Conservation (phyloP, 2,888 invertebrate genomes). For the Leptothorax acervorum region DNA sequence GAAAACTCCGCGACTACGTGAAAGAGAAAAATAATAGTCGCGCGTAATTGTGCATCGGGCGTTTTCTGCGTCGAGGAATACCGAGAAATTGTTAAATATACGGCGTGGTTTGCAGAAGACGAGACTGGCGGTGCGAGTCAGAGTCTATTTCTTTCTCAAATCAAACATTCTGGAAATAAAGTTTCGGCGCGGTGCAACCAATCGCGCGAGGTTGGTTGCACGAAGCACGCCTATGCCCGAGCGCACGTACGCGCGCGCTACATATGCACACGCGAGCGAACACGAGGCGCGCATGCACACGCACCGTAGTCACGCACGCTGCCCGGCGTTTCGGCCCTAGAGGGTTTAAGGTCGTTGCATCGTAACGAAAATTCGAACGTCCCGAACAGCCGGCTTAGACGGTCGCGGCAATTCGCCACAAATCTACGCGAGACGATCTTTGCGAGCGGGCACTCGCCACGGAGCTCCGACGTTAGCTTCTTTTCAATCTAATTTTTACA, state of each 20-base stretch:
- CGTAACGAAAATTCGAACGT: constrained; percentile 72
- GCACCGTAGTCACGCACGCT: constrained; percentile 81
- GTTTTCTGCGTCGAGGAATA: constrained; percentile 62
- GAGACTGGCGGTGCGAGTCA: constrained; percentile 73
- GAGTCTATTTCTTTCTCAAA: constrained; percentile 83
- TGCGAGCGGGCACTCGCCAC: neutral
- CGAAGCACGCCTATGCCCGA: constrained; percentile 48
- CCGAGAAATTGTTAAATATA: constrained; percentile 83
- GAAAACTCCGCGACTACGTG: neutral
- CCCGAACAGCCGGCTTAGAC: constrained; percentile 74
- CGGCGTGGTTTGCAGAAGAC: constrained; percentile 76
- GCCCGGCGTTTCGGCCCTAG: constrained; percentile 81
- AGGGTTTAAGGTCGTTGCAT: constrained; percentile 85
- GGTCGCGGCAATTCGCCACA: constrained; percentile 35
- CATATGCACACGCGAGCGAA: constrained; percentile 58
- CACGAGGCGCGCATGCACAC: constrained; percentile 53
- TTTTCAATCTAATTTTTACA: neutral
- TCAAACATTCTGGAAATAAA: constrained; percentile 85
- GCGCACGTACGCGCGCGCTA: constrained; percentile 52
- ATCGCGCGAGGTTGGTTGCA: constrained; percentile 11
- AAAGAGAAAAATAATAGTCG: neutral
- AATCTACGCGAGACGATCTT: neutral
- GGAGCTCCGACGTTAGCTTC: neutral
- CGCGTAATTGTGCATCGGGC: constrained; percentile 1
- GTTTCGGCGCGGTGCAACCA: constrained; percentile 76